Evolutionary conservation across 2,888 invertebrate genomes (phyloP), one percentile per base, ranked within the genome.

Genomic region (Molanna angustata): DNA sequence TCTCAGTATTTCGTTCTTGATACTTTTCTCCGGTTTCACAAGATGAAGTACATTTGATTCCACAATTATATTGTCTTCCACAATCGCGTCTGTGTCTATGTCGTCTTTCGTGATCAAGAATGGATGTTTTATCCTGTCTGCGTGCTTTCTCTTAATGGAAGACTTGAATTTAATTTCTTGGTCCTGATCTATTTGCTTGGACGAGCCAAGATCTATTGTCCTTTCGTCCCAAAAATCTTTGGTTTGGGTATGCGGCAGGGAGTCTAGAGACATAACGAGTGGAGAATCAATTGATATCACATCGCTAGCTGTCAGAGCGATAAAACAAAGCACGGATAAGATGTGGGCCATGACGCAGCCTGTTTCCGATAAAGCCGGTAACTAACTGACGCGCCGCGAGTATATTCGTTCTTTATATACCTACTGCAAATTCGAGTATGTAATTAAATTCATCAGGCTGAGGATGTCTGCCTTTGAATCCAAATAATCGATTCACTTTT

Each of bases 31-130:
- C 20, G 76, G 71, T 49, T 67, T 66, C 60, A 73, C 62, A 61
- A 77, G 70, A 54, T 64, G 70, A 61, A 77, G 66, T 31, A 70
- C 66, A 57, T 76, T 75, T 1, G 77, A 77, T 64, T 75, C 70
- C 57, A 76, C 60, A 56, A 75, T 66, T 56, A 76, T 70, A 63
- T 72, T 74, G 61, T 77, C 76, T 4, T 68, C 66, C 2, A 69
- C 71, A 20, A 76, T 61, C 2, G 67, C 60, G 18, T 76, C 75
- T n/a, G 71, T 70, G 46, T 65, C 63, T 13, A 56, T 13, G 41
- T 67, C 65, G 32, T 67, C 65, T 59, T 66, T 72, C 4, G 76
- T 76, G 46, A 76, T 67, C 14, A 77, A 67, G 56, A 75, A 74
- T 2, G 69, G 72, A 63, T 68, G 70, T 61, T 70, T 74, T 61